These are phyloP conservation scores for Mythimna ferrago DNA, from an alignment of 2,888 invertebrate genomes.

Conservation along the genomic window DNA sequence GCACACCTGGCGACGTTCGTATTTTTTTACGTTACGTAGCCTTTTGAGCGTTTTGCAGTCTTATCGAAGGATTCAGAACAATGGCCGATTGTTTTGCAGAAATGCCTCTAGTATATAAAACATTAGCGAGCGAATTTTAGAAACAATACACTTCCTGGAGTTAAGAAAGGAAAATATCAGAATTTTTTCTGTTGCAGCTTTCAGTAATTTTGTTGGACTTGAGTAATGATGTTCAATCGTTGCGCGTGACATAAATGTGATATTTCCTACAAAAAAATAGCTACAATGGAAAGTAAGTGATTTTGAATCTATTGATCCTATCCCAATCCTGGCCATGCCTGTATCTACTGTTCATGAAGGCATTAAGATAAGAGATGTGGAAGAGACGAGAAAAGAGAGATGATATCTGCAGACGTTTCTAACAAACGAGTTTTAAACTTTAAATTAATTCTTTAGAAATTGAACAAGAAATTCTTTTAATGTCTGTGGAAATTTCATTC, in stretches of 20 bases:
- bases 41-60: conserved; percentile 55
- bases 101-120: conserved; percentile 81
- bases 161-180: conserved; percentile 66
- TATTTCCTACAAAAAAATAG: conserved; percentile 16
- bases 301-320: conserved; percentile 9
- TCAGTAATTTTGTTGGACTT: conserved; percentile 56
- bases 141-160: conserved; percentile 70
- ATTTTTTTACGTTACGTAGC: conserved; percentile 57
- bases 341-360: background rate
- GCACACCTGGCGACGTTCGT: conserved; percentile 52
- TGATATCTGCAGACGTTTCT: conserved; percentile 9
- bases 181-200: conserved; percentile 65
- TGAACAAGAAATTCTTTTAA: conserved; percentile 52
- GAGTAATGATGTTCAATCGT: conserved; percentile 57
- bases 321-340: no score
- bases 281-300: conserved; percentile 63
- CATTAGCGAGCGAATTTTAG: conserved; percentile 63
- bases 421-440: conserved; percentile 50
- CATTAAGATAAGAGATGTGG: background rate
- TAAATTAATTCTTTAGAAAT: conserved; percentile 59
- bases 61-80: conserved; percentile 80
- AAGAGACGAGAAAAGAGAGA: background rate
- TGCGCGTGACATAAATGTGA: conserved; percentile 50
- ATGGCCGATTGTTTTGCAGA: conserved; percentile 82
- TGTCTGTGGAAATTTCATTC: conserved; percentile 44